phyloP scores from a whole-genome alignment of 2,797 vertebrate species.

The Tarsius wallacei region DNA sequence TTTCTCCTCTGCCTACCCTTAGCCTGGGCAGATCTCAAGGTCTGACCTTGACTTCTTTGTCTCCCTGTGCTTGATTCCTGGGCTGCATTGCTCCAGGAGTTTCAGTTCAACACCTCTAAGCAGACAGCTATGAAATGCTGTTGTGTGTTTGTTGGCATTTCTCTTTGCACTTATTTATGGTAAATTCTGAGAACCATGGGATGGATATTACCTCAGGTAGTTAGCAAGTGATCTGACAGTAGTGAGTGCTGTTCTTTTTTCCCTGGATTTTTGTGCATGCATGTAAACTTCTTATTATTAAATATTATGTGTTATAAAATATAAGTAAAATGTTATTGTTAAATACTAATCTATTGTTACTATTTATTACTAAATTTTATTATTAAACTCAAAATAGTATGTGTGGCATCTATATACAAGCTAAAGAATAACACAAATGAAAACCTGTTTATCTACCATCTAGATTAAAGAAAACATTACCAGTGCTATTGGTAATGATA shows the following conservation, averaged over 20 bases:
- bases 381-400: neutral
- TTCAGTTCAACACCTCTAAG: neutral
- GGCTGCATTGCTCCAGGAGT: neutral
- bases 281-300: neutral
- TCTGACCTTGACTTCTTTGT: neutral
- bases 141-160: neutral
- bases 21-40: neutral
- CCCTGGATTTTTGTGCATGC: slow-evolving; percentile 8
- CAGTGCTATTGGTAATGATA: neutral
- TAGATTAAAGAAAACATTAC: neutral
- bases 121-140: neutral
- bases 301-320: neutral
- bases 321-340: neutral
- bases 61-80: neutral
- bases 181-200: neutral
- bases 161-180: slow-evolving; percentile 2
- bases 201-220: neutral
- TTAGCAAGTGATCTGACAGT: slow-evolving; percentile 5
- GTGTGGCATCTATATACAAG: neutral
- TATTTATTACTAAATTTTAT: neutral
- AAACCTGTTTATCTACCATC: neutral
- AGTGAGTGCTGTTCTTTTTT: neutral
- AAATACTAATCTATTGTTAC: neutral
- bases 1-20: neutral
- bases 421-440: neutral